A percentile compares a stretch with the other conserved stretches of the same genome.
Evolutionary conservation across 2,797 vertebrate species (phyloP).

Genomic region (Acrossocheilus fasciatus): DNA sequence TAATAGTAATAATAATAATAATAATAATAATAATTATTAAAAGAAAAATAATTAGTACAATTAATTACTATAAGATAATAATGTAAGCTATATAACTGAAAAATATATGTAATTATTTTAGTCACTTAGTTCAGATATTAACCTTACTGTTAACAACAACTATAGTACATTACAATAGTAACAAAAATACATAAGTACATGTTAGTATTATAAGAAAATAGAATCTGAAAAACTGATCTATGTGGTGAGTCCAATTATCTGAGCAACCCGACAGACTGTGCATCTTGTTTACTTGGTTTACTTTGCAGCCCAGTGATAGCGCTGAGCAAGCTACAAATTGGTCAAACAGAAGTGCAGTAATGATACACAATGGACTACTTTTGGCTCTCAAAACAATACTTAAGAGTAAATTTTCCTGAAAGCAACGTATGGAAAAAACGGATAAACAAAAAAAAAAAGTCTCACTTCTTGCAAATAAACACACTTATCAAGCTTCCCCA

Average conservation of each 20-base stretch:
- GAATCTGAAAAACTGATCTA: neutral
- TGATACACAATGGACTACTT: neutral
- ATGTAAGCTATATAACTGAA: neutral
- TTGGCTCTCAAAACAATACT: neutral
- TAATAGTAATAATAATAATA: too few species aligned
- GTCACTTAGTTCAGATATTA: neutral
- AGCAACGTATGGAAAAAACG: neutral
- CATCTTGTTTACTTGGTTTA: neutral
- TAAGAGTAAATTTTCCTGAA: neutral
- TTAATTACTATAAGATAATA: neutral
- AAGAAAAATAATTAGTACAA: neutral
- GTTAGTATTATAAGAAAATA: too few species aligned
- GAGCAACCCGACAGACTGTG: neutral
- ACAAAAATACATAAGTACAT: too few species aligned
- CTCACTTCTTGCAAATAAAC: neutral
- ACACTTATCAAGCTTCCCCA: neutral
- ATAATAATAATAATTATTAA: too few species aligned
- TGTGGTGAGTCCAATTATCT: neutral
- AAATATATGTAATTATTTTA: neutral
- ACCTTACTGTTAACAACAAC: neutral
- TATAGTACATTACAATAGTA: too few species aligned
- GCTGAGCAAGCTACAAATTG: neutral
- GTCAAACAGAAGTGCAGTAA: neutral
- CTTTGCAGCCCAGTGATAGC: neutral
- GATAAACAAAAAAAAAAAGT: neutral